Evolutionary conservation across 2,113 vertebrate species (phyloP).

Genomic region (Puma concolor): DNA sequence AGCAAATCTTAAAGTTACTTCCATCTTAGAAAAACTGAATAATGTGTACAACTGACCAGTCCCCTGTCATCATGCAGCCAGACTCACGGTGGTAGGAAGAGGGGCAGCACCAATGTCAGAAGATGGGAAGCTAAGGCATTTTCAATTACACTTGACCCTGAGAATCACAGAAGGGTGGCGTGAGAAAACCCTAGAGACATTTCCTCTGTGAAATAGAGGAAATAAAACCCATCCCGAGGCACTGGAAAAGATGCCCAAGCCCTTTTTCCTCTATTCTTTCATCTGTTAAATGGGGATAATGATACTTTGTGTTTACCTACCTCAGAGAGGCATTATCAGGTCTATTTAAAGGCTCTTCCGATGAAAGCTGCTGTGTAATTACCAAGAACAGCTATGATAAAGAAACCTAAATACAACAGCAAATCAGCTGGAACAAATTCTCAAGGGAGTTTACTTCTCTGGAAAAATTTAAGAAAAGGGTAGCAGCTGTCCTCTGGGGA

Average conservation of each 20-base stretch:
- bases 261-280: slow-evolving; percentile 71
- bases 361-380: slow-evolving; percentile 77
- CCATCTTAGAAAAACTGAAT: neutral
- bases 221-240: slow-evolving; percentile 14
- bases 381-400: slow-evolving; percentile 78
- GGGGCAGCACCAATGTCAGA: neutral
- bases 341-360: slow-evolving; percentile 78
- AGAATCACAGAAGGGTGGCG: neutral
- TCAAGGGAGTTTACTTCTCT: slow-evolving; percentile 61
- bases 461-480: slow-evolving; percentile 65
- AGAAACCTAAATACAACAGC: slow-evolving; percentile 79
- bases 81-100: neutral
- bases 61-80: neutral
- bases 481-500: slow-evolving; percentile 25
- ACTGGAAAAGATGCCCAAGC: neutral
- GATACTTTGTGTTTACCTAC: slow-evolving; percentile 67
- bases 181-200: neutral
- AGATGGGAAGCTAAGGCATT: neutral
- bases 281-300: slow-evolving; percentile 81
- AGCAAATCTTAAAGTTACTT: neutral
- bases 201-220: neutral
- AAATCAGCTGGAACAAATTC: slow-evolving; percentile 75
- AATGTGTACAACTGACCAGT: neutral
- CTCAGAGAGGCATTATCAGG: slow-evolving; percentile 74
- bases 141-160: neutral